These are phyloP conservation scores for Cetoscarus ocellatus DNA, from an alignment of 2,797 vertebrate genomes.

Conservation along the genomic window DNA sequence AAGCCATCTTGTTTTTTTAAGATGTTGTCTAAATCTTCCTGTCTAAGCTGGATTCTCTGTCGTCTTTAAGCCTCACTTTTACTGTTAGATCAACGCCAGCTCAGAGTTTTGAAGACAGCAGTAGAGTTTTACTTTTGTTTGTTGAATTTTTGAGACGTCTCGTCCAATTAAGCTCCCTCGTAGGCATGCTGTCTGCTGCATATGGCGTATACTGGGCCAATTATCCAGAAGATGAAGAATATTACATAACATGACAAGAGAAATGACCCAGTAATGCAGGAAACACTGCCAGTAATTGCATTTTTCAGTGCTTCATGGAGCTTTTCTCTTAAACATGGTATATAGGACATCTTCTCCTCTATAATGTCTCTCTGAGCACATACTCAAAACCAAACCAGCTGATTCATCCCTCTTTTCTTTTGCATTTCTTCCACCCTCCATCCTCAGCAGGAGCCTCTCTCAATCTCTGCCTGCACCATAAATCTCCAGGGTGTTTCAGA, in stretches of 20 bases:
- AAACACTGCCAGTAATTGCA: slow-evolving; percentile 24
- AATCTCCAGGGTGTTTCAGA: slow-evolving; percentile 53
- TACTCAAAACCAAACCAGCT: neutral
- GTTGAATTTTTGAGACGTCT: slow-evolving; percentile 22
- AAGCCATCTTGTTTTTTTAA: slow-evolving; percentile 7
- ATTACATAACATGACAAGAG: slow-evolving; percentile 32
- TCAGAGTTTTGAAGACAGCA: slow-evolving; percentile 5
- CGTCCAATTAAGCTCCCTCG: slow-evolving; percentile 27
- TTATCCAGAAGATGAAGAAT: slow-evolving; percentile 49
- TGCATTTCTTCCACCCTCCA: slow-evolving; percentile 30
- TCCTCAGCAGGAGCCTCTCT: slow-evolving; percentile 30
- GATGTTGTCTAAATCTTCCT: slow-evolving; percentile 1
- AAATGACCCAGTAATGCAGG: slow-evolving; percentile 53
- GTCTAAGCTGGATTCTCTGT: neutral
- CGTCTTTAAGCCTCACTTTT: slow-evolving; percentile 1
- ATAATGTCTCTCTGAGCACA: slow-evolving; percentile 23
- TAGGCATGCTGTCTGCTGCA: slow-evolving; percentile 17
- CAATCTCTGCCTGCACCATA: slow-evolving; percentile 16
- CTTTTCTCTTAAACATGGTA: slow-evolving; percentile 32
- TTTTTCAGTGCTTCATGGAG: slow-evolving; percentile 29
- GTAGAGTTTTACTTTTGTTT: slow-evolving; percentile 30
- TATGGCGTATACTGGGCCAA: slow-evolving; percentile 39
- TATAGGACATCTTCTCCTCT: slow-evolving; percentile 1
- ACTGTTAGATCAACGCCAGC: slow-evolving; percentile 18
- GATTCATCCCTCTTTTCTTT: slow-evolving; percentile 30